Percentiles rank a stretch among this genome's conserved stretches.
Evolutionary conservation across 2,797 vertebrate species (phyloP).

Genomic region (Urophycis tenuis): DNA sequence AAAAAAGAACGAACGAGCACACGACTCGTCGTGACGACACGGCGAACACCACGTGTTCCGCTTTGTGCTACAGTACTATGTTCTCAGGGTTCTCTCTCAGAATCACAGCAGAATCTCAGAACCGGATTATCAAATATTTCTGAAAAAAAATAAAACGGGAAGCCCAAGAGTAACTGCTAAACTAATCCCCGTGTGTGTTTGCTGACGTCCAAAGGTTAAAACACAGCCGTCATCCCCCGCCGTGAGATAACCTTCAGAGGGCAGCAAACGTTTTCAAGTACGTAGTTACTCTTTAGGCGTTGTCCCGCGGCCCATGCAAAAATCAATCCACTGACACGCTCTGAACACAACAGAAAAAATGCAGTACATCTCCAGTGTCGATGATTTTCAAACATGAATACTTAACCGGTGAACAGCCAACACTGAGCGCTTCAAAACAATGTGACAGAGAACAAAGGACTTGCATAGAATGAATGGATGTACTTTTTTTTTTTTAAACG

Average conservation of each 20-base stretch:
- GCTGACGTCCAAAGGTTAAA: background rate
- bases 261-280: background rate
- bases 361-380: constrained; percentile 23
- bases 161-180: background rate
- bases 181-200: background rate
- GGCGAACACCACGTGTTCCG: constrained; percentile 1
- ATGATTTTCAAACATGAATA: constrained; percentile 31
- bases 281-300: background rate
- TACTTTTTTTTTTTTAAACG: constrained; percentile 54
- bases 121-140: constrained; percentile 23
- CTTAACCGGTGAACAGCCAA: constrained; percentile 38
- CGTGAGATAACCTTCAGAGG: background rate
- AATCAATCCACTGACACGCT: background rate
- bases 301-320: background rate
- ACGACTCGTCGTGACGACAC: background rate
- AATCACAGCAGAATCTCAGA: constrained; percentile 26
- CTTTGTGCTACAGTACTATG: constrained; percentile 20
- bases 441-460: constrained; percentile 53
- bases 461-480: constrained; percentile 77
- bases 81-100: constrained; percentile 31
- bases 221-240: background rate
- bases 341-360: constrained; percentile 23
- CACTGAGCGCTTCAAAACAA: constrained; percentile 37
- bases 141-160: constrained; percentile 24
- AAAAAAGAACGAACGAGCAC: background rate